Evolutionary conservation across 2,888 invertebrate species (phyloP).

Genomic region (Malacosoma neustria): DNA sequence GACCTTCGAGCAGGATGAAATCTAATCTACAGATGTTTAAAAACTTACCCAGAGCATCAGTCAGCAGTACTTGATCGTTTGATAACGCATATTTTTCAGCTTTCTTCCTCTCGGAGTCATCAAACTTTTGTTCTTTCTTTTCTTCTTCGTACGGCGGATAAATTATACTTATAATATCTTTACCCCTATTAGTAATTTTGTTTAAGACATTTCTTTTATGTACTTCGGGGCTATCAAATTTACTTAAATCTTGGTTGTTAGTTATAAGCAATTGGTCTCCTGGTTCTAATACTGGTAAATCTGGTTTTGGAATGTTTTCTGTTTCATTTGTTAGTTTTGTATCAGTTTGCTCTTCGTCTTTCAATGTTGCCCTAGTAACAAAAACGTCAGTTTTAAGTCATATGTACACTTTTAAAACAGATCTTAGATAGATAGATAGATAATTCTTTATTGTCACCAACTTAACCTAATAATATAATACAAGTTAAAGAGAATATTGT

Average conservation of each 20-base stretch:
- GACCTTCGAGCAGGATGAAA: too few relatives aligned
- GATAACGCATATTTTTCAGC: conserved; percentile 63
- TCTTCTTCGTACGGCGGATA: conserved; percentile 62
- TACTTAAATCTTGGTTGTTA: conserved; percentile 17
- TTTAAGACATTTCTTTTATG: conserved; percentile 56
- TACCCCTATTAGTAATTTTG: conserved; percentile 59
- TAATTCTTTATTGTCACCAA: too few relatives aligned
- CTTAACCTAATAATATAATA: too few relatives aligned
- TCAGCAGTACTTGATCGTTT: conserved; percentile 50
- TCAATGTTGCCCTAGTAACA: conserved; percentile 23
- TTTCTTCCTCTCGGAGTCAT: conserved; percentile 59
- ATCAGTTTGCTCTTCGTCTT: conserved; percentile 13
- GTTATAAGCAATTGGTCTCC: conserved; percentile 79
- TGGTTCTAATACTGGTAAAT: conserved; percentile 74
- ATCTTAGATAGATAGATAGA: too few relatives aligned
- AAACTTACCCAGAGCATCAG: conserved; percentile 36
- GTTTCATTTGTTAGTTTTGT: conserved; percentile 18
- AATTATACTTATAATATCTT: conserved; percentile 61
- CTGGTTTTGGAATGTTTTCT: conserved; percentile 26
- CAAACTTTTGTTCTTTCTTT: conserved; percentile 52
- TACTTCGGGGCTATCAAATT: conserved; percentile 35
- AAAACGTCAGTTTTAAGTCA: too few relatives aligned
- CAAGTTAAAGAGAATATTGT: too few relatives aligned
- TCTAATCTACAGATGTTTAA: too few relatives aligned
- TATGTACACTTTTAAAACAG: too few relatives aligned